phyloP scores from a whole-genome alignment of 2,113 vertebrate species.

The Balaeniceps rex region DNA sequence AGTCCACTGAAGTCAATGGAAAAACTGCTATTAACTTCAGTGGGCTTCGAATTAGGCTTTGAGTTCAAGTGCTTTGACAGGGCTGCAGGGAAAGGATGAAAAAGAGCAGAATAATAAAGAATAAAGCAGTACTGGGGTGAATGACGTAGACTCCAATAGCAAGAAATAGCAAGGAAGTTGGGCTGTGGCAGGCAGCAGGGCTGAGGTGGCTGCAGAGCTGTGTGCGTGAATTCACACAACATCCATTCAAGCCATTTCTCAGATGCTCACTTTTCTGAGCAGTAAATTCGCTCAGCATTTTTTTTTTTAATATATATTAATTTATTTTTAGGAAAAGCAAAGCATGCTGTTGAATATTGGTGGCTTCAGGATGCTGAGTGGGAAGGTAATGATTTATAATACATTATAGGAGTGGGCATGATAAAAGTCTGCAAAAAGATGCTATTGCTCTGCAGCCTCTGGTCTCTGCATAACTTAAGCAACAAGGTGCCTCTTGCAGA shows the following conservation, averaged over 20 bases:
- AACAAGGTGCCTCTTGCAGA: constrained; percentile 49
- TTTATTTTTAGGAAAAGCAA: constrained; percentile 8
- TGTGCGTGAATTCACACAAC: not conserved
- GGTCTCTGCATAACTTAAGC: constrained; percentile 60
- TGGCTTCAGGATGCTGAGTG: constrained; percentile 13
- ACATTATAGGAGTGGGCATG: constrained; percentile 45
- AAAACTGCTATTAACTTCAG: not conserved
- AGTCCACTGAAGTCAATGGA: not conserved
- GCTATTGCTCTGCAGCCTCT: constrained; percentile 37
- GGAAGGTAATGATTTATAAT: constrained; percentile 60
- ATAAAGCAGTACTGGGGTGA: not conserved
- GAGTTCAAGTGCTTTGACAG: not conserved
- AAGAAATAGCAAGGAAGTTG: not conserved
- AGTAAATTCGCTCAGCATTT: not conserved
- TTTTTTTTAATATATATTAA: not conserved
- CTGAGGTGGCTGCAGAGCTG: not conserved
- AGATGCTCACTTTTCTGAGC: not conserved
- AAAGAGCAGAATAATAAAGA: not conserved
- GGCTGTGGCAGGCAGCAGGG: not conserved
- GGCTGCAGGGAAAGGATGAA: not conserved
- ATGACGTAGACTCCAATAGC: not conserved
- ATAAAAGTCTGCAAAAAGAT: constrained; percentile 51
- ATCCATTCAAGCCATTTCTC: not conserved
- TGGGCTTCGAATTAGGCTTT: not conserved
- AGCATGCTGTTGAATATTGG: not conserved